Evolutionary conservation across 2,888 invertebrate species (phyloP).

Genomic region (Lampropteryx suffumata): DNA sequence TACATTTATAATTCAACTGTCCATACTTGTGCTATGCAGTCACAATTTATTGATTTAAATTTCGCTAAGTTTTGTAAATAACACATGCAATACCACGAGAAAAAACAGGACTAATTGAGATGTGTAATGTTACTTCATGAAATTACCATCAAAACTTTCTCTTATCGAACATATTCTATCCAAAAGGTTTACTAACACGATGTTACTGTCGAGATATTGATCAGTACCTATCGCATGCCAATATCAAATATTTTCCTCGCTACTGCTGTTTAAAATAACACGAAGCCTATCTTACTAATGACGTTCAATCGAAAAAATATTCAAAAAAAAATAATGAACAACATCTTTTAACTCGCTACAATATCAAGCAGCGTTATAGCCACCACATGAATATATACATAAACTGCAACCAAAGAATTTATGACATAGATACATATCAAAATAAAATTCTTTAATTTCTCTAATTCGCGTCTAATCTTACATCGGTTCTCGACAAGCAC

Average conservation of each 20-base stretch:
- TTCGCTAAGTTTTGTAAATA: too few species aligned
- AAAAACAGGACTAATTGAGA: too few species aligned
- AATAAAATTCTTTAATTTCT: conserved; percentile 43
- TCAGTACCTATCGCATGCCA: conserved; percentile 13
- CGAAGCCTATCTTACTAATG: conserved; percentile 7
- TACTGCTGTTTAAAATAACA: not conserved
- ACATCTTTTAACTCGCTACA: conserved; percentile 15
- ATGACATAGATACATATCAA: conserved; percentile 41
- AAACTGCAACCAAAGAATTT: conserved; percentile 28
- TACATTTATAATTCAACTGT: too few species aligned
- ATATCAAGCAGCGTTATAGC: conserved; percentile 22
- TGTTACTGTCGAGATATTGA: conserved; percentile 3
- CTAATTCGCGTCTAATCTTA: conserved; percentile 49
- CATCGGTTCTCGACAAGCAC: conserved; percentile 48
- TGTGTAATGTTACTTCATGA: too few species aligned
- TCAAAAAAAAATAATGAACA: conserved; percentile 11
- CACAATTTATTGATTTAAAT: too few species aligned
- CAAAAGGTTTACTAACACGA: too few species aligned
- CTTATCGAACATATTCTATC: too few species aligned
- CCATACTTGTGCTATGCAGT: too few species aligned
- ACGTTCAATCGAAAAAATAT: conserved; percentile 12
- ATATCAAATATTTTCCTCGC: conserved; percentile 11
- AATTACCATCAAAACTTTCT: too few species aligned
- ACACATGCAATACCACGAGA: too few species aligned
- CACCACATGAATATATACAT: conserved; percentile 29